Base-by-base conservation (phyloP, 2,888 invertebrate genomes). In the Eupithecia abbreviata region DNA sequence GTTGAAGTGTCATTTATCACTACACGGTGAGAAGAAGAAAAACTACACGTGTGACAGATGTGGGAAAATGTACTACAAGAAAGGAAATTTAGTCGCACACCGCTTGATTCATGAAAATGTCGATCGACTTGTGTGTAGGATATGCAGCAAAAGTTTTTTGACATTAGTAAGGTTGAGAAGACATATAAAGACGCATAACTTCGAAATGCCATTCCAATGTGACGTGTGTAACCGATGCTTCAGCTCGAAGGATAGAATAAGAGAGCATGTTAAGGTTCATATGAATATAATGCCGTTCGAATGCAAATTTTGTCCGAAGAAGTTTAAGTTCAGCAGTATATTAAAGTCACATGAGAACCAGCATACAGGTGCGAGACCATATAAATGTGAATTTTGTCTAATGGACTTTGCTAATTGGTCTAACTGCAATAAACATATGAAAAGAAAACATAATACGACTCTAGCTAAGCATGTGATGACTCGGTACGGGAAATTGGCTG, bases 371-470 rank as follows among this genome's bases (percentile, higher is more conserved):
- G 77, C 77, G 0, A 76, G 75, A 15, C 84, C 83, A 0, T 84
- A 82, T 65, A 75, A 77, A 12, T 84, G 84, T 67, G 67, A 77
- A 9, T 10, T 75, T 0, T 84, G 84, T 42, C 65, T 71, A 12
- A 82, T 79, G 75, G 75, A 75, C 2, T 84, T 84, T 15, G 74
- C 82, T 0, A 81, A 81, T 43, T 83, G 83, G 82, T 81, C 83
- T 0, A 83, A 83, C 58, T 83, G 82, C 42, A 82, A 83, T 43
- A 84, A 84, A 68, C 84, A 84, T 70, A 81, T 83, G 82, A 80
- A 79, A 41, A 72, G 82, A 3, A 80, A 78, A n/a, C 83, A 83
- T 65, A 79, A 79, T 0, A 75, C 68, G 0, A 79, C 80, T 0
- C 18, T 82, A 0, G 82, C 79, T 0, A 81, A 80, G 68, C 76